These are phyloP conservation scores for Oreochromis tanganicae DNA, from an alignment of 2,113 vertebrate species.

Conservation along the genomic window DNA sequence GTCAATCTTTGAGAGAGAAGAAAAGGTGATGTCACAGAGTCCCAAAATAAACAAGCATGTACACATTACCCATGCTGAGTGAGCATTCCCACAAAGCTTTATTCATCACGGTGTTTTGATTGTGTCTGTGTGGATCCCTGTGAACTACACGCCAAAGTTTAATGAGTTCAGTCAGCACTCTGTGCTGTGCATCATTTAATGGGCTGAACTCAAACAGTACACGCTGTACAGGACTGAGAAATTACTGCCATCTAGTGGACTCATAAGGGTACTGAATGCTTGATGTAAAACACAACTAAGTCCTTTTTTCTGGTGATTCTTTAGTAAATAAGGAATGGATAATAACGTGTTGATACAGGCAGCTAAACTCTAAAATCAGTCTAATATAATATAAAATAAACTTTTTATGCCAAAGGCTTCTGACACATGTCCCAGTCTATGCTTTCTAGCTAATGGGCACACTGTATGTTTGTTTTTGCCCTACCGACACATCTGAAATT, in stretches of 20 bases:
- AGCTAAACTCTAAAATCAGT: background rate
- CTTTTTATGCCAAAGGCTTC: background rate
- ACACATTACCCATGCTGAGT: background rate
- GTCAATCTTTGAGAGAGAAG: background rate
- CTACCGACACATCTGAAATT: too few relatives aligned
- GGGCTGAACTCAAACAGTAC: background rate
- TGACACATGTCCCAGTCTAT: background rate
- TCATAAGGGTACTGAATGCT: background rate
- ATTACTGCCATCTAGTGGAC: conserved; percentile 42
- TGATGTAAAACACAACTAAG: background rate
- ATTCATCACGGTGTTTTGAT: conserved; percentile 13
- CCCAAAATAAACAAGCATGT: background rate
- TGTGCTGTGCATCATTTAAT: background rate
- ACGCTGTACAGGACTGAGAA: background rate
- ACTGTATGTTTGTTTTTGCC: background rate
- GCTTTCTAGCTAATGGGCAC: background rate
- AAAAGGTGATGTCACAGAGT: background rate
- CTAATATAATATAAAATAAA: background rate
- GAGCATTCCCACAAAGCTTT: background rate
- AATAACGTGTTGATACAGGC: background rate
- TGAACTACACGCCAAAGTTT: conserved; percentile 3
- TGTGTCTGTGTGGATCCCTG: background rate
- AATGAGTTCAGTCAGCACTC: conserved; percentile 23
- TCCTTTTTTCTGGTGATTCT: background rate
- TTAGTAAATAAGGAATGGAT: background rate